Evolutionary conservation across 2,797 vertebrate genomes (phyloP).

Genomic region (Benthosema pterotum): DNA sequence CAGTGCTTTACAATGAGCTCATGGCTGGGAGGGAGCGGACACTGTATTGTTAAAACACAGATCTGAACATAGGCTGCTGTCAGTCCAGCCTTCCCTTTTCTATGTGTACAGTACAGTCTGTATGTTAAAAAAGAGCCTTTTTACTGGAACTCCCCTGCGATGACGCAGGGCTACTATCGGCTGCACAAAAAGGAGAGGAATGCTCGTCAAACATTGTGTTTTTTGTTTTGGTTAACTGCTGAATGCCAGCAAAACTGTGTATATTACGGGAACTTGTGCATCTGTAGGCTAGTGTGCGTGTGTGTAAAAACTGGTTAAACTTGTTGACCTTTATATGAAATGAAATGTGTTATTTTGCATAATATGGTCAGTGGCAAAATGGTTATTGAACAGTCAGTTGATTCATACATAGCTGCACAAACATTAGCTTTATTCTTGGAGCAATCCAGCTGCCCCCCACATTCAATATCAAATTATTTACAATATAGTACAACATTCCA

Average conservation of each 20-base stretch:
- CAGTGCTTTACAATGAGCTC: conserved; percentile 41
- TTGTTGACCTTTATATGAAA: background rate
- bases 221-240: conserved; percentile 21
- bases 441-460: conserved; percentile 61
- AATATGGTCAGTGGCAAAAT: no score
- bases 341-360: background rate
- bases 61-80: conserved; percentile 1
- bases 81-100: conserved; percentile 20
- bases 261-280: background rate
- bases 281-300: background rate
- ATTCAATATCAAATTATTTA: conserved; percentile 28
- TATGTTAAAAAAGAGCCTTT: background rate
- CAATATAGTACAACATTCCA: conserved; percentile 18
- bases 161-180: conserved; percentile 3
- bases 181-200: conserved; percentile 8
- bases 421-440: conserved; percentile 45
- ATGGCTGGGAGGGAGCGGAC: conserved; percentile 26
- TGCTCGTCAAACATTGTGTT: conserved; percentile 27
- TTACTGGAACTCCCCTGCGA: background rate
- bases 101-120: background rate
- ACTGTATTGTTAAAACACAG: conserved; percentile 16
- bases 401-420: no score
- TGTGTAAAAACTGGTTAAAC: background rate
- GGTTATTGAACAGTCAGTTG: no score
- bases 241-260: conserved; percentile 2